Percentiles rank a stretch among this genome's conserved stretches.
Conservation (phyloP, 2,797 vertebrate species). For the Hypotaenidia philippensis region DNA sequence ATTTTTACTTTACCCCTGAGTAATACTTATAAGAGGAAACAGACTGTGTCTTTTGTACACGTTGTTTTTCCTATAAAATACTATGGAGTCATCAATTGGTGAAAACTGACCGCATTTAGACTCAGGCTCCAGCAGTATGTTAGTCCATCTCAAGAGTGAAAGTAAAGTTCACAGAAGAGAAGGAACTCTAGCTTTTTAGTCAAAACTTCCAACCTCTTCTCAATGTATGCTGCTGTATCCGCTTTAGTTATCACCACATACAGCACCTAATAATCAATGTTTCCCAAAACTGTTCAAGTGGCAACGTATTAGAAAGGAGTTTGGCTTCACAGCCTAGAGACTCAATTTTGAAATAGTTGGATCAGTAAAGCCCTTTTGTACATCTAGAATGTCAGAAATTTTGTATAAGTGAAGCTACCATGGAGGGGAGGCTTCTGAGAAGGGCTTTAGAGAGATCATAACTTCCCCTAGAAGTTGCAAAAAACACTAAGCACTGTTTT, state of each 20-base stretch:
- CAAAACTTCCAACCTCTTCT: background rate
- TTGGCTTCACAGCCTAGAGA: background rate
- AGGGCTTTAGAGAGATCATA: background rate
- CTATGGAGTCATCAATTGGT: background rate
- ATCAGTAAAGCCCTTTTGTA: background rate
- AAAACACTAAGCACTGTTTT: background rate
- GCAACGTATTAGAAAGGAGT: background rate
- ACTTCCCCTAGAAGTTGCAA: background rate
- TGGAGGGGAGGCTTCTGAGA: background rate
- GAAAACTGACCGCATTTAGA: background rate
- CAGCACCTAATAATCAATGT: background rate
- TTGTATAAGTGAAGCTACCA: background rate
- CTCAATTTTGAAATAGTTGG: background rate
- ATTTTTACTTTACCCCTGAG: background rate
- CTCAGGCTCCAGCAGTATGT: background rate
- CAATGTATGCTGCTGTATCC: background rate
- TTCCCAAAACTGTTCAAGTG: constrained; percentile 1
- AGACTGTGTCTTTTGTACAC: background rate
- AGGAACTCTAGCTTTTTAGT: background rate
- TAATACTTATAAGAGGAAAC: background rate
- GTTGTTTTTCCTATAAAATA: background rate
- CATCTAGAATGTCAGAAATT: background rate
- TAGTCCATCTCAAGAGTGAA: background rate
- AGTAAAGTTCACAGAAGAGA: background rate
- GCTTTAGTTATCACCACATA: background rate